Evolutionary conservation across 2,888 invertebrate genomes (phyloP).

Genomic region (Pantelozetes paolii): DNA sequence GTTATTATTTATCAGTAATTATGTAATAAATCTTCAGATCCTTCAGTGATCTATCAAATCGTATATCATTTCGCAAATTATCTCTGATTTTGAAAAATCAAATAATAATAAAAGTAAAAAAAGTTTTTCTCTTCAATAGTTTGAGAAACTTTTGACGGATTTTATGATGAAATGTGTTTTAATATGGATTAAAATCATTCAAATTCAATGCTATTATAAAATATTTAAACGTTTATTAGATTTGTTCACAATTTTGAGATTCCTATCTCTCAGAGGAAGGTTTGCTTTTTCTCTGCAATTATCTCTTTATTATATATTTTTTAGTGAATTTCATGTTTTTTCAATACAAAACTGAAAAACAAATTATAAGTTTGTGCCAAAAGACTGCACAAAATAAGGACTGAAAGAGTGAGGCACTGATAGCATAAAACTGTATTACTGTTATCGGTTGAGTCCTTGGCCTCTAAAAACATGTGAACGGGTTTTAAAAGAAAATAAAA

Average conservation of each 20-base stretch:
- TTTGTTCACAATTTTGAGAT: neutral
- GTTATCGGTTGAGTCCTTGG: slow-evolving; percentile 16
- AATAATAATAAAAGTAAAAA: no score
- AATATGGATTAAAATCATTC: neutral
- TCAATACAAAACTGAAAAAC: no score
- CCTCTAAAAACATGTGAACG: slow-evolving; percentile 12
- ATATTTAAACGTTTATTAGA: neutral
- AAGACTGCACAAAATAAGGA: neutral
- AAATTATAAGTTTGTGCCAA: slow-evolving; percentile 12
- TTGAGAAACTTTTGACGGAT: neutral
- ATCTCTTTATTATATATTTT: no score
- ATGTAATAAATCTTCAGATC: neutral
- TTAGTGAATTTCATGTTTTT: no score
- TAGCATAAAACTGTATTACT: neutral
- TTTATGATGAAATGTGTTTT: neutral
- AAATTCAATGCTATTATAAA: neutral
- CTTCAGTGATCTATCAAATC: neutral
- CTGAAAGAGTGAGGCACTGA: no score
- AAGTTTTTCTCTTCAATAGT: neutral
- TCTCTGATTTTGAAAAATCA: neutral
- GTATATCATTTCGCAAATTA: slow-evolving; percentile 18
- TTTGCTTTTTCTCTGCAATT: neutral
- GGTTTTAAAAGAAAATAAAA: neutral
- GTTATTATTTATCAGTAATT: no score
- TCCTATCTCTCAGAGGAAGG: neutral